phyloP scores from a whole-genome alignment of 1,140 invertebrate genomes.

The Tetragonula clypearis region DNA sequence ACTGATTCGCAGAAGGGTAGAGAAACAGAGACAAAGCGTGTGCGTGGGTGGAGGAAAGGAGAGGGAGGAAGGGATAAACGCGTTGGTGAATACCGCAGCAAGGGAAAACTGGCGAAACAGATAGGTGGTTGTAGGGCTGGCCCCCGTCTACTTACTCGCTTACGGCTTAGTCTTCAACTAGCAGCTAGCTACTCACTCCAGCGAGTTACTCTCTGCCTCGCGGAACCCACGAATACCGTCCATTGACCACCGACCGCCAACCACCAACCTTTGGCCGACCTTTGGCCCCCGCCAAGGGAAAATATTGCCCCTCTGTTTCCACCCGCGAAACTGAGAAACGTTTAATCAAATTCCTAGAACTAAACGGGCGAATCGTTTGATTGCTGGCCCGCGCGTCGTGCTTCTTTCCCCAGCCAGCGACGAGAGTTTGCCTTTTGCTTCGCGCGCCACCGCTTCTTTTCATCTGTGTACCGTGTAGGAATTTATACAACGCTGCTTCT shows the following conservation, averaged over 20 bases:
- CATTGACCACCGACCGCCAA: slow-evolving; percentile 35
- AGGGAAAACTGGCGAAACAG: slow-evolving; percentile 45
- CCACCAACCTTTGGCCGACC: slow-evolving; percentile 19
- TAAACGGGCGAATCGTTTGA: background rate
- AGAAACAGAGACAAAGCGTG: slow-evolving; percentile 25
- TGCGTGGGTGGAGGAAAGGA: no score
- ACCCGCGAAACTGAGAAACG: slow-evolving; percentile 14
- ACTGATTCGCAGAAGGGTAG: background rate
- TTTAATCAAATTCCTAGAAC: slow-evolving; percentile 21
- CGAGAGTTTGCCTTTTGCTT: no score
- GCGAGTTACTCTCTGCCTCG: slow-evolving; percentile 48
- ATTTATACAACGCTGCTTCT: no score
- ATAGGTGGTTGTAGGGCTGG: slow-evolving; percentile 33
- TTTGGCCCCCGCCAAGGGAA: slow-evolving; percentile 7
- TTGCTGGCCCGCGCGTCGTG: background rate
- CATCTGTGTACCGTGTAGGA: no score
- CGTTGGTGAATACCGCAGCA: slow-evolving; percentile 36
- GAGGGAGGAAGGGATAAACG: background rate
- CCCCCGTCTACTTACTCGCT: slow-evolving; percentile 33
- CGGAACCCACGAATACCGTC: slow-evolving; percentile 44
- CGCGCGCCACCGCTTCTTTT: no score
- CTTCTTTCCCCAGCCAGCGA: background rate
- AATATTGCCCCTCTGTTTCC: slow-evolving; percentile 31
- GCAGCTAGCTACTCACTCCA: slow-evolving; percentile 44
- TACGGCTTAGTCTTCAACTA: slow-evolving; percentile 45